Percentiles rank a stretch among this genome's conserved stretches.
Conservation (phyloP, 2,113 vertebrate species). For the Perca flavescens region DNA sequence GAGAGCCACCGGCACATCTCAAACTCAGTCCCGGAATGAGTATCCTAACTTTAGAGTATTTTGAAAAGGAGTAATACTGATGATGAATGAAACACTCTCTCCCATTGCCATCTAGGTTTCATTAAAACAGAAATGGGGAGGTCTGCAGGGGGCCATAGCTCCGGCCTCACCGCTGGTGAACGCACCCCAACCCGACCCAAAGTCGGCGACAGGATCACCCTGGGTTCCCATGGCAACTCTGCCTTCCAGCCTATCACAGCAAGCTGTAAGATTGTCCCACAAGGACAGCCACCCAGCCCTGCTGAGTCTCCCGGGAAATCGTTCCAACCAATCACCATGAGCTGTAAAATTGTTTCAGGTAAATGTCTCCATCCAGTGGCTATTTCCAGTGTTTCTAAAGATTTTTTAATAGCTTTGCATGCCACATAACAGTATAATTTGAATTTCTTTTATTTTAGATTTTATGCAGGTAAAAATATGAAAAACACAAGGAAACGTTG, state of each 20-base stretch:
- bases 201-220: constrained; percentile 88
- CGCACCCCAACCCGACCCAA: constrained; percentile 91
- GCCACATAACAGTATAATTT: background rate
- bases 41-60: background rate
- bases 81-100: background rate
- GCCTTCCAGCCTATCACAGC: constrained; percentile 98
- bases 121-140: constrained; percentile 86
- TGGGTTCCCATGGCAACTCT: constrained; percentile 96
- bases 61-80: background rate
- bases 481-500: background rate
- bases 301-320: constrained; percentile 96
- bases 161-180: constrained; percentile 87
- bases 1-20: no score
- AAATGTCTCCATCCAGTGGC: constrained; percentile 54
- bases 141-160: constrained; percentile 77
- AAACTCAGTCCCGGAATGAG: background rate
- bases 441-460: background rate
- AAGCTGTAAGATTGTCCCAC: constrained; percentile 97
- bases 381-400: background rate
- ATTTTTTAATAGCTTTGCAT: background rate
- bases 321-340: constrained; percentile 99
- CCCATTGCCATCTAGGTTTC: constrained; percentile 79
- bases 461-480: background rate
- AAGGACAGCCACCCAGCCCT: constrained; percentile 90
- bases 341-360: constrained; percentile 99